Evolutionary conservation across 2,113 vertebrate species (phyloP).

Genomic region (Chaetodon trifascialis): DNA sequence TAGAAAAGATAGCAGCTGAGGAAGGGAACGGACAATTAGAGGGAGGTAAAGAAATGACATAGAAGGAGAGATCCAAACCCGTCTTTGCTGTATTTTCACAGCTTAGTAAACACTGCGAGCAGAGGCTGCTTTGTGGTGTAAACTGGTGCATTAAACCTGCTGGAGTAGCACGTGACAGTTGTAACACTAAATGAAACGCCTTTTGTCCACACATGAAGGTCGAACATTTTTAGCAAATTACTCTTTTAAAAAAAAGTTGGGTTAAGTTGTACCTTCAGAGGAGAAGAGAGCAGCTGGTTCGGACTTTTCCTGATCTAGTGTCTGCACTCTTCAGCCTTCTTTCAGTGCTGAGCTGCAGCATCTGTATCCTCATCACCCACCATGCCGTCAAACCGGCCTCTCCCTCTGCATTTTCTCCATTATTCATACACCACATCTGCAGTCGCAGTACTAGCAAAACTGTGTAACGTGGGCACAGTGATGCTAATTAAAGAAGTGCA

Average conservation of each 20-base stretch:
- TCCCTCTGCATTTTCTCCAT: conserved; percentile 33
- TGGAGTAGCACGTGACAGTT: not conserved
- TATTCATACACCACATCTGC: conserved; percentile 48
- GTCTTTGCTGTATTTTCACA: conserved; percentile 41
- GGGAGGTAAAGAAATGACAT: not conserved
- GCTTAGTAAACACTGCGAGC: conserved; percentile 42
- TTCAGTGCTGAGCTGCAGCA: not conserved
- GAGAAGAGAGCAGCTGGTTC: not conserved
- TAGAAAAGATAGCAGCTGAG: conserved; percentile 22
- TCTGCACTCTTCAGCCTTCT: not conserved
- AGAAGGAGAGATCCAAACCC: conserved; percentile 26
- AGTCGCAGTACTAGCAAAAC: conserved; percentile 26
- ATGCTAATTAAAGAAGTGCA: conserved; percentile 48
- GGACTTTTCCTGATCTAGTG: not conserved
- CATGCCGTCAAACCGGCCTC: not conserved
- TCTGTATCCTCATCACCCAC: conserved; percentile 1
- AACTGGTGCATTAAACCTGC: conserved; percentile 33
- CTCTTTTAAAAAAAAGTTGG: not conserved
- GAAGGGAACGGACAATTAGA: not conserved
- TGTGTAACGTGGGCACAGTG: not conserved
- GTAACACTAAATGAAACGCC: not conserved
- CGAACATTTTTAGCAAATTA: too few species aligned
- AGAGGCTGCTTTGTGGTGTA: conserved; percentile 11
- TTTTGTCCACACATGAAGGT: not conserved
- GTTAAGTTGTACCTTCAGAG: not conserved